Base-by-base conservation (phyloP, 2,113 vertebrate species). In the Epinephelus fuscoguttatus region DNA sequence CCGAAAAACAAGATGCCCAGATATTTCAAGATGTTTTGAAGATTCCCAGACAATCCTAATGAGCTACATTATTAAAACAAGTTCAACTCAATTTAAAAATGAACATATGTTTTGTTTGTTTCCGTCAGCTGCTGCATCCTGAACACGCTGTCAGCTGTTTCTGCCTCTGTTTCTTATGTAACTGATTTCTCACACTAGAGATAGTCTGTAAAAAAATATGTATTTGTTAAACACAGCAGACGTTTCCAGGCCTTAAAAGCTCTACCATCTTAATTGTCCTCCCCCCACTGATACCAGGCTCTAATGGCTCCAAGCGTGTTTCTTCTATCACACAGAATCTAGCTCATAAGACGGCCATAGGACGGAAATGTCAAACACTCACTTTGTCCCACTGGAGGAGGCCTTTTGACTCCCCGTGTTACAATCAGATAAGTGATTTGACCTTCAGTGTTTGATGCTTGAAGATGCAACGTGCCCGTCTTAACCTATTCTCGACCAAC, bases 371-470 rank as follows among this genome's bases (percentile, higher is more conserved):
- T 71, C 73, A 83, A 57, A 74, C 68, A 45, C 73, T 79, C 73
- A 81, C 12, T 69, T 21, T 42, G 50, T 73, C 79, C 64, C 40
- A 37, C 5, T n/a, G 76, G 53, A 68, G 40, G 57, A 74, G 13
- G 12, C 67, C 27, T 59, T 75, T 81, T 69, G 67, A 73, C 52
- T 79, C 57, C 11, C 68, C 67, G 33, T 25, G 57, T 82, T 75
- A 74, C 27, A 86, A 68, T 81, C 66, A 81, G 60, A 82, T 21
- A 50, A 83, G 64, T 84, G 72, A 49, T 69, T 52, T 84, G 59
- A 88, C 67, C 59, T 84, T 72, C 50, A 23, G 19, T 52, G 49
- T 68, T 72, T 75, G 18, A 55, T 7, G 25, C 33, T 60, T 30
- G 13, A 8, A 37, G 49, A 79, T 37, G 25, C 30, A 68, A 52